Percentiles rank a stretch among this genome's conserved stretches.
Evolutionary conservation across 1,140 invertebrate genomes (phyloP).

Genomic region (Hormaphis cornu): DNA sequence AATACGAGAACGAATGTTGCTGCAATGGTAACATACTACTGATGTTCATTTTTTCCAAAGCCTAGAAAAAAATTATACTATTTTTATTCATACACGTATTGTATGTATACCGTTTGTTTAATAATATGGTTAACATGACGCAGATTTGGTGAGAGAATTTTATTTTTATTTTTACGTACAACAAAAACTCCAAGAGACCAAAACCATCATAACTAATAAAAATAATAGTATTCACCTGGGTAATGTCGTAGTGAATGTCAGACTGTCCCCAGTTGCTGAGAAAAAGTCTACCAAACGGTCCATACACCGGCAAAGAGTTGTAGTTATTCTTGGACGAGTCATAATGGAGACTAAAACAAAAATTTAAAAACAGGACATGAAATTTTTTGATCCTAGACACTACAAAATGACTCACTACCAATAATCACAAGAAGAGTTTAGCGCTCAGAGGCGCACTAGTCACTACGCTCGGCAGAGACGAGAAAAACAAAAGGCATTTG

Average conservation of each 20-base stretch:
- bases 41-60: neutral
- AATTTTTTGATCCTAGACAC: no score
- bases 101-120: neutral
- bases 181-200: no score
- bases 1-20: slow-evolving; percentile 2
- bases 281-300: slow-evolving; percentile 6
- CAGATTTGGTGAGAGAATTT: no score
- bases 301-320: neutral
- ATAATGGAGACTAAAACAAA: neutral
- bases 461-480: no score
- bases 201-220: no score
- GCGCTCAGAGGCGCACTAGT: no score
- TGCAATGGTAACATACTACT: slow-evolving; percentile 5
- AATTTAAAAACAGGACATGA: neutral
- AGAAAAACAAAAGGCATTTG: no score
- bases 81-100: no score
- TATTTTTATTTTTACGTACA: no score
- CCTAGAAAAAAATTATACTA: neutral
- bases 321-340: neutral
- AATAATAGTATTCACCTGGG: neutral
- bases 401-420: no score
- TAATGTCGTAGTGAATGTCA: neutral
- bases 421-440: no score
- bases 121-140: no score
- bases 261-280: slow-evolving; percentile 18